Evolutionary conservation across 1,140 invertebrate species (phyloP), one percentile per base, ranked within the genome.

Genomic region (Batillaria attramentaria): DNA sequence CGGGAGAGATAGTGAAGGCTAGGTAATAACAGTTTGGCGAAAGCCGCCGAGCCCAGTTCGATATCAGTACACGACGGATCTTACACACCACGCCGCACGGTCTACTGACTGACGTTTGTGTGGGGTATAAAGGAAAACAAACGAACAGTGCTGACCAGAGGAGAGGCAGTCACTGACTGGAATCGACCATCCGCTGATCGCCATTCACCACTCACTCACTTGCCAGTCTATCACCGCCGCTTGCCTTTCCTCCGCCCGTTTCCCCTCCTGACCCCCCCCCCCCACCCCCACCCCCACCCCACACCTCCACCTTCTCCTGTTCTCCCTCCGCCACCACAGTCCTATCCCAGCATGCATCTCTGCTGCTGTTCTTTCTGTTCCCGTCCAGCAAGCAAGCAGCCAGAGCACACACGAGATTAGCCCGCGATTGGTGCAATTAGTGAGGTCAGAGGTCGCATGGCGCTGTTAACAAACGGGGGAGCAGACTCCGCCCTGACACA

Each of bases 401-500:
- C 68, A n/a, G 33, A 39, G 5, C 28, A 24, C 43, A 20, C 62
- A 46, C 3, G 39, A 69, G 66, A 69, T 69, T 8, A 8, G 73
- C 41, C 35, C 20, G 41, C 68, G 79, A 80, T 76, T 80, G 72
- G 79, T 76, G 43, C 79, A 57, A 80, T 76, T 80, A 80, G 79
- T n/a, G n/a, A 41, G 73, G 79, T 80, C 73, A 57, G 43, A 80
- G 79, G 66, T 76, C 73, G 66, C 31, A 46, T 37, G 35, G 62
- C 62, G 70, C 65, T 80, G 66, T 75, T 76, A 76, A 76, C 68
- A 50, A 66, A 68, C 28, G 72, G n/a, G n/a, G n/a, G 33, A 68
- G 62, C 13, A 70, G 39, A 68, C 79, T 54, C 79, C 79, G 79
- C 79, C 79, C 69, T 77, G 70, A 80, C 57, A 62, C 68, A 80